Evolutionary conservation across 2,113 vertebrate species (phyloP), one percentile per base, ranked within the genome.

Genomic region (Phylloscopus trochiloides): DNA sequence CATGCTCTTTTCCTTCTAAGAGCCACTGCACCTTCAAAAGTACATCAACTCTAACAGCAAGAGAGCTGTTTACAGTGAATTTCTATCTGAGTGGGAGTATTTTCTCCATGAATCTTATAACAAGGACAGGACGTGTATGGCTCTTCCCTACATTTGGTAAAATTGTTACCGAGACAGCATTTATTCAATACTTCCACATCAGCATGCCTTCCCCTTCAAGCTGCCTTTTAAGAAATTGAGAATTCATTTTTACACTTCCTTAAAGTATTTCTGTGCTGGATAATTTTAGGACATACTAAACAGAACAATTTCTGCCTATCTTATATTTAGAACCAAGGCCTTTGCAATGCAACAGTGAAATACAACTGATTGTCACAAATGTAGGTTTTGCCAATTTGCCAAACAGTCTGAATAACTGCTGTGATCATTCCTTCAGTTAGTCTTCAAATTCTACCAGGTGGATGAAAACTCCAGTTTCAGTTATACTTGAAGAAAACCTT

Each of bases 21-120:
- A 96, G 90, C 72, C 89, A 91, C 58, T 80, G 72, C 78, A 90
- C 94, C 88, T 86, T 93, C 92, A 96, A 73, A 97, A 96, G 94
- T 93, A 75, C 79, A 94, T 93, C 93, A 83, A 83, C 48, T 67
- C 83, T 42, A 97, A 71, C 51, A 94, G 88, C 90, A 92, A 77
- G 76, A 93, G 71, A 72, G 80, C 78, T 94, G 92, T 94, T 74
- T 96, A 92, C 92, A 63, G 52, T 52, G 61, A 83, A 74, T 92
- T 97, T 92, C 89, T 96, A 63, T 91, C 93, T 81, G 95, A 94
- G 96, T 96, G 83, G 96, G 94, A 94, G 65, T 89, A 81, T 95
- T 96, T 95, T 95, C 83, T 92, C 83, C 63, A 96, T 51, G 43
- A 95, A 81, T 92, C 79, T 76, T 95, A 34, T 54, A 96, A 95